Evolutionary conservation across 2,113 vertebrate species (phyloP), one percentile per base, ranked within the genome.

Genomic region (Psilopogon haemacephalus): DNA sequence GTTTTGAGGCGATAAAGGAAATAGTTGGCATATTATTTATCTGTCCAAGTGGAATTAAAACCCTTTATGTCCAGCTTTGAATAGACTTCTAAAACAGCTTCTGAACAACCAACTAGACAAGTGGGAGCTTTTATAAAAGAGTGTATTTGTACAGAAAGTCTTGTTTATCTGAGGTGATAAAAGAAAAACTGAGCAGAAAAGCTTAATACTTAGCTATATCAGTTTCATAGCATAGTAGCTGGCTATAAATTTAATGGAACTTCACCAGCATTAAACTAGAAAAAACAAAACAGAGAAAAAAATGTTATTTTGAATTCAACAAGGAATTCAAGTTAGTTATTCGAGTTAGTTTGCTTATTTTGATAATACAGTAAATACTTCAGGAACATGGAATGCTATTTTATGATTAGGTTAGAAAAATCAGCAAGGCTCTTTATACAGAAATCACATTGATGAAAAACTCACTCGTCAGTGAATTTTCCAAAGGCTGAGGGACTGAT

Each of bases 101-200:
- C 72, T 90, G 65, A 95, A 33, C 24, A 81, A 50, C 15, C 75
- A 90, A 62, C 21, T 59, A 82, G 38, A 42, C 55, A 80, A 88
- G 38, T 14, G n/a, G 19, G 32, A 87, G 28, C 40, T 40, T 13
- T 86, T 73, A 33, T 83, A 32, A 87, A 78, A 90, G 67, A 59
- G 32, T 60, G 1, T 67, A 35, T 93, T 93, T 93, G 69, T 88
- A 48, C 33, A 67, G 90, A 94, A 88, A 63, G 14, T 68, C 38
- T 52, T 90, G 81, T 87, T 93, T 94, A 62, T 90, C 69, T 90
- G 69, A 86, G 38, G 21, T 75, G 48, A 65, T 94, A 86, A 90
- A 94, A 94, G 50, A 80, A 70, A 86, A 94, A 16, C 54, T 84
- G 77, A 88, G 38, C 75, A 88, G 58, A 82, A 94, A 82, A 82